Evolutionary conservation across 2,888 invertebrate genomes (phyloP).

Genomic region (Rotaria socialis): DNA sequence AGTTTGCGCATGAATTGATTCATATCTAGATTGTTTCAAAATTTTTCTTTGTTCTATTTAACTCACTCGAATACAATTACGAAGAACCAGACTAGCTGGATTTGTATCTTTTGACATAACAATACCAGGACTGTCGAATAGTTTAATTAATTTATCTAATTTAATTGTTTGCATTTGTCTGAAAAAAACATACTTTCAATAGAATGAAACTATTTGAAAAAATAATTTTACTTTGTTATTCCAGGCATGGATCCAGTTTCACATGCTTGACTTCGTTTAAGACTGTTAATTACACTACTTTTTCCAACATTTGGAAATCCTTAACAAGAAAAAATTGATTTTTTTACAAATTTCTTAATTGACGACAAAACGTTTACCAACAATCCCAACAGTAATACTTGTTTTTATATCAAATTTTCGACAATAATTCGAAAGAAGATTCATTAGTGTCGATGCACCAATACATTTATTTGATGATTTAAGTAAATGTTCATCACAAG

Average conservation of each 20-base stretch:
- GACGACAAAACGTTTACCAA: conserved; percentile 65
- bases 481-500: conserved; percentile 24
- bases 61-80: conserved; percentile 77
- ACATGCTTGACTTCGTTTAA: conserved; percentile 85
- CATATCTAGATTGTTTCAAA: no score
- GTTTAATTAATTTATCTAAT: conserved; percentile 85
- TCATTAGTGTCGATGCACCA: conserved; percentile 86
- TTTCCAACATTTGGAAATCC: conserved; percentile 95
- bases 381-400: conserved; percentile 87
- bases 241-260: conserved; percentile 91
- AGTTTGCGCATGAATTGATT: no score
- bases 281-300: conserved; percentile 94
- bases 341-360: background rate
- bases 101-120: conserved; percentile 71
- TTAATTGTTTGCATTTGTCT: conserved; percentile 89
- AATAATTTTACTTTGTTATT: conserved; percentile 69
- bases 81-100: conserved; percentile 70
- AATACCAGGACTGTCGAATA: conserved; percentile 91
- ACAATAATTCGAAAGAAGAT: conserved; percentile 86
- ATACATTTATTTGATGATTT: conserved; percentile 70
- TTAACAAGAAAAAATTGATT: conserved; percentile 47
- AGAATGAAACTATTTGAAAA: background rate
- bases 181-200: conserved; percentile 43
- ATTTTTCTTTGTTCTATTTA: no score
- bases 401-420: conserved; percentile 84